Evolutionary conservation across 2,113 vertebrate species (phyloP).

Genomic region (Onychorhynchus coronatus): DNA sequence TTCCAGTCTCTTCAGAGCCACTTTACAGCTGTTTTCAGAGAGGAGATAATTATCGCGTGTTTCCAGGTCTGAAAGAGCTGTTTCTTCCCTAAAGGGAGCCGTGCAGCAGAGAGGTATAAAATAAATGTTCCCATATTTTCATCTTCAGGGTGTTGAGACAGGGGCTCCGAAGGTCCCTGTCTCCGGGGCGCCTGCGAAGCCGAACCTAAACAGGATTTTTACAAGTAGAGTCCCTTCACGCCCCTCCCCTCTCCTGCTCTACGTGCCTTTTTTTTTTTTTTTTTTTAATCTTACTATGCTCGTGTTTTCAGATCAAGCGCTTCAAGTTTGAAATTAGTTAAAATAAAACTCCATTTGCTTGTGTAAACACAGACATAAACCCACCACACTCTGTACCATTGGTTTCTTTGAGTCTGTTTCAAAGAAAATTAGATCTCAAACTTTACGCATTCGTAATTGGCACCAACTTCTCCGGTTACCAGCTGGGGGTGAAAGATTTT

Average conservation of each 20-base stretch:
- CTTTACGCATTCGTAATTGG: conserved; percentile 84
- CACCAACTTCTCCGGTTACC: conserved; percentile 81
- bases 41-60: not conserved
- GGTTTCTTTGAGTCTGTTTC: conserved; percentile 58
- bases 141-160: not conserved
- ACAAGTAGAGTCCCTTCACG: not conserved
- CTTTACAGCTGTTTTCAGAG: not conserved
- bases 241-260: not conserved
- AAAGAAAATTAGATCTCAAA: conserved; percentile 73
- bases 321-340: not conserved
- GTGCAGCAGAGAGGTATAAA: not conserved
- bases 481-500: conserved; percentile 76
- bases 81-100: not conserved
- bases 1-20: not conserved
- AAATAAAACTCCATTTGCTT: conserved; percentile 38
- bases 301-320: not conserved
- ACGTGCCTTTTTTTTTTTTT: too few species aligned
- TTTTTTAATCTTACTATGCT: not conserved
- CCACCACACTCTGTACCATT: not conserved
- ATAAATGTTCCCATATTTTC: not conserved
- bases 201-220: not conserved
- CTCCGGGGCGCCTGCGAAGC: not conserved
- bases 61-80: not conserved
- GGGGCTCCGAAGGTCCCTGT: not conserved
- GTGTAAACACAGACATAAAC: conserved; percentile 45